Evolutionary conservation across 2,113 vertebrate species (phyloP), one percentile per base, ranked within the genome.

Genomic region (Oxyura jamaicensis): DNA sequence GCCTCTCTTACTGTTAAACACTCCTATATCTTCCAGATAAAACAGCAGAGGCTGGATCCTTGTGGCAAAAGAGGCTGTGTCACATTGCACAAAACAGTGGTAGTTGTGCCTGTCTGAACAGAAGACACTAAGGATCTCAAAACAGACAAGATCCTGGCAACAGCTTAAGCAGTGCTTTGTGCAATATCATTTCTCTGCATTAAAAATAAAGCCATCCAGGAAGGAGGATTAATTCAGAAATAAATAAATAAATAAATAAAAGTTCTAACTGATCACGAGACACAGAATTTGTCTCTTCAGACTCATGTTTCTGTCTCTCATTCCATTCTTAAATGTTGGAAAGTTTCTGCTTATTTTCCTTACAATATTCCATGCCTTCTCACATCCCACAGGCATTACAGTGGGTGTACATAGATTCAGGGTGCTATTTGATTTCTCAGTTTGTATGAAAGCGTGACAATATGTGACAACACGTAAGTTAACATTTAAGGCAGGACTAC

Each of bases 201-300:
- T 83, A 76, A 60, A 36, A 74, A 39, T 16, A 76, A 89, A 84
- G 6, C 23, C 29, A 73, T 35, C 8, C 13, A 36, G 62, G 22
- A 87, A 79, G 13, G 15, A 55, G 10, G 21, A 83, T 83, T 76
- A 29, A 90, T 87, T 73, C 50, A 75, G 69, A 84, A 33, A n/a
- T n/a, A n/a, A 7, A 18, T 11, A 85, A 53, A n/a, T 39, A 85
- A 53, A n/a, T 35, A 39, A 39, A 39, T 39, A 68, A 66, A 58
- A 11, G 22, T 22, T 65, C 31, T 31, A 23, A 21, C 2, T 29
- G 69, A 41, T 28, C 33, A 80, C 1, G 23, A 13, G 7, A 22
- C 7, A 85, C 20, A 77, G 29, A 50, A 65, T 58, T 44, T 41
- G n/a, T 67, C 58, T 68, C 4, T 69, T 84, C 21, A 16, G 21